These are phyloP conservation scores for Bombus sylvicola DNA, from an alignment of 1,140 invertebrate species.

Conservation along the genomic window DNA sequence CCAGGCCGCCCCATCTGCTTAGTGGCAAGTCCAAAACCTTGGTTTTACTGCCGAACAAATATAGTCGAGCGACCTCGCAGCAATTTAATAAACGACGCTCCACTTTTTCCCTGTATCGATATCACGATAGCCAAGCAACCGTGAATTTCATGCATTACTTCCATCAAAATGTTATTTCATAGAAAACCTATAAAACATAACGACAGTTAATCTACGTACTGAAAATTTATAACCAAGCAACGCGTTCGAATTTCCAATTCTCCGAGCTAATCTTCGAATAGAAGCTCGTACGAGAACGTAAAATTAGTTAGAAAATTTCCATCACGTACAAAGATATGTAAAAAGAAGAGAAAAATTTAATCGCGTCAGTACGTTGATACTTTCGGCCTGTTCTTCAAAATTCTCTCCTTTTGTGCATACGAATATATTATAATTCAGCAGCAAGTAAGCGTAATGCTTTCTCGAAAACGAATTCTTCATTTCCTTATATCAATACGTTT, in stretches of 20 bases:
- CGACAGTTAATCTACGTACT: not conserved
- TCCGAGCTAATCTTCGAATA: too few relatives aligned
- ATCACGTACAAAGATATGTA: accelerated
- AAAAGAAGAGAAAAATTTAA: not conserved
- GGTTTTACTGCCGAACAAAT: constrained; percentile 21
- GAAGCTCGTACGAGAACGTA: not conserved
- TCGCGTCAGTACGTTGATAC: not conserved
- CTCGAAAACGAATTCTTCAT: constrained; percentile 23
- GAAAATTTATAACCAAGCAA: not conserved
- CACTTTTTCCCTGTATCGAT: constrained; percentile 21
- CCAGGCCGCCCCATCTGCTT: constrained; percentile 18
- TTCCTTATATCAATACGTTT: constrained; percentile 28
- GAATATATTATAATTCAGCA: not conserved
- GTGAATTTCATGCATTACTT: constrained; percentile 23
- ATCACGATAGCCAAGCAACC: not conserved
- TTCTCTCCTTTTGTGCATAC: too few relatives aligned
- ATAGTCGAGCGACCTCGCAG: not conserved
- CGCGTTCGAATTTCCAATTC: not conserved
- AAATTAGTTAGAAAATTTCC: not conserved
- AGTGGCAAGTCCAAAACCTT: constrained; percentile 24
- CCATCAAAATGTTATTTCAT: not conserved
- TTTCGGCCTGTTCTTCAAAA: not conserved
- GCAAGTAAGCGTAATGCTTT: not conserved
- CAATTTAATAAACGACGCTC: constrained; percentile 40
- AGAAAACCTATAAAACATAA: not conserved